A percentile compares a stretch with the other conserved stretches of the same genome.
phyloP scores from a whole-genome alignment of 2,797 vertebrate species.

The Sorex maritimensis region DNA sequence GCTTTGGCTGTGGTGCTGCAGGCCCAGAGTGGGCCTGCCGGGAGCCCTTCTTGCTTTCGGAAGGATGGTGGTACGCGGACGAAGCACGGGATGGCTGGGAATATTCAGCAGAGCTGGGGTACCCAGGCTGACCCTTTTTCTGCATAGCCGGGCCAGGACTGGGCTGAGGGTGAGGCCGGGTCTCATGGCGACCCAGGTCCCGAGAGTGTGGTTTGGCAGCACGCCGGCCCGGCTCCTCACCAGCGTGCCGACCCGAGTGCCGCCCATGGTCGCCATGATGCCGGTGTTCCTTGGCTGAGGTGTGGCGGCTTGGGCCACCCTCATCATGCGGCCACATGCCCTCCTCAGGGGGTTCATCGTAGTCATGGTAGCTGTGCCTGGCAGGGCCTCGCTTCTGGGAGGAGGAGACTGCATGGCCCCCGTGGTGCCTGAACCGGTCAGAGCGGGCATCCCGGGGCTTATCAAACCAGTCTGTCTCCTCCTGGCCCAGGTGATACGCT shows the following conservation, averaged over 20 bases:
- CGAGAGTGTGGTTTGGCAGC: constrained; percentile 95
- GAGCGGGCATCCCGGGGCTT: constrained; percentile 97
- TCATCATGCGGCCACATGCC: constrained; percentile 96
- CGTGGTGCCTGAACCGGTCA: constrained; percentile 97
- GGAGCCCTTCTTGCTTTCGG: constrained; percentile 93
- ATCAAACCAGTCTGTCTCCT: constrained; percentile 99
- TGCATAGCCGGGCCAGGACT: constrained; percentile 86
- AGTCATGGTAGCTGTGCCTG: constrained; percentile 98
- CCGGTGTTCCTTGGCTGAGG: constrained; percentile 95
- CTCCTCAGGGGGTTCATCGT: constrained; percentile 97
- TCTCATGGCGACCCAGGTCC: constrained; percentile 94
- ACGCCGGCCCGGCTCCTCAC: constrained; percentile 94
- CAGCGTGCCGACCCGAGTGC: constrained; percentile 94
- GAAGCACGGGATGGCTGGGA: constrained; percentile 91
- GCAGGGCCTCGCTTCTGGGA: constrained; percentile 95
- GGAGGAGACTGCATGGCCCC: constrained; percentile 93
- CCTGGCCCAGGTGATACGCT: constrained; percentile 99
- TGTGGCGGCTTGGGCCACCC: constrained; percentile 93
- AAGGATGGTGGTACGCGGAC: constrained; percentile 92
- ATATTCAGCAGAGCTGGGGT: constrained; percentile 93
- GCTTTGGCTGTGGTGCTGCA: constrained; percentile 87
- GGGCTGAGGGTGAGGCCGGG: constrained; percentile 90
- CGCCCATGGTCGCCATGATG: constrained; percentile 96
- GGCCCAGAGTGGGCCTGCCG: constrained; percentile 91
- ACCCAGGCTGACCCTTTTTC: constrained; percentile 94